These are phyloP conservation scores for Molothrus aeneus DNA, from an alignment of 2,797 vertebrate genomes.

Conservation along the genomic window DNA sequence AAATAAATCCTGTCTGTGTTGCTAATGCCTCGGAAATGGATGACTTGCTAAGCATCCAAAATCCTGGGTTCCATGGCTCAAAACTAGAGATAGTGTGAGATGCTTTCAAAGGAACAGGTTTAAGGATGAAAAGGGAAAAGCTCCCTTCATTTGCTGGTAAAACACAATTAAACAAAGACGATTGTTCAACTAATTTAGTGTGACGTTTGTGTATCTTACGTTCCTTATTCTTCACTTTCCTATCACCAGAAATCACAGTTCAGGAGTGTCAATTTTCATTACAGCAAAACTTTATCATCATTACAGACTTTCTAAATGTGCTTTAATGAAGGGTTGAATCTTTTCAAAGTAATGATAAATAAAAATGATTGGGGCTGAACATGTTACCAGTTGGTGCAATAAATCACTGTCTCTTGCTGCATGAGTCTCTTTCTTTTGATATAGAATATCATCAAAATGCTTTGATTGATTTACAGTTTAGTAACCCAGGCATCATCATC, in stretches of 20 bases:
- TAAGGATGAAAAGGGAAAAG: background rate
- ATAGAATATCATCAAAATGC: conserved; percentile 30
- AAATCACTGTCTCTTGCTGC: conserved; percentile 43
- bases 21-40: conserved; percentile 47
- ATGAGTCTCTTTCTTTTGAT: background rate
- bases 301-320: background rate
- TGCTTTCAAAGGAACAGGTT: conserved; percentile 8
- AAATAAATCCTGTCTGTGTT: conserved; percentile 56
- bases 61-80: background rate
- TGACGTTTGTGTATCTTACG: background rate
- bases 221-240: background rate
- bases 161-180: conserved; percentile 11
- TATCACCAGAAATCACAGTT: background rate
- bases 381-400: conserved; percentile 48
- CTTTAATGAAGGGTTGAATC: conserved; percentile 37
- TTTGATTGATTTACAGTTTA: conserved; percentile 62
- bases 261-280: background rate
- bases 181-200: background rate
- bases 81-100: background rate
- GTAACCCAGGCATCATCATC: conserved; percentile 41
- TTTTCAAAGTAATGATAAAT: conserved; percentile 50
- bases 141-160: background rate
- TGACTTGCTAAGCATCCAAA: conserved; percentile 41
- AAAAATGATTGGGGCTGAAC: conserved; percentile 33
- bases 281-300: background rate